Evolutionary conservation across 2,113 vertebrate genomes (phyloP).

Genomic region (Pholis gunnellus): DNA sequence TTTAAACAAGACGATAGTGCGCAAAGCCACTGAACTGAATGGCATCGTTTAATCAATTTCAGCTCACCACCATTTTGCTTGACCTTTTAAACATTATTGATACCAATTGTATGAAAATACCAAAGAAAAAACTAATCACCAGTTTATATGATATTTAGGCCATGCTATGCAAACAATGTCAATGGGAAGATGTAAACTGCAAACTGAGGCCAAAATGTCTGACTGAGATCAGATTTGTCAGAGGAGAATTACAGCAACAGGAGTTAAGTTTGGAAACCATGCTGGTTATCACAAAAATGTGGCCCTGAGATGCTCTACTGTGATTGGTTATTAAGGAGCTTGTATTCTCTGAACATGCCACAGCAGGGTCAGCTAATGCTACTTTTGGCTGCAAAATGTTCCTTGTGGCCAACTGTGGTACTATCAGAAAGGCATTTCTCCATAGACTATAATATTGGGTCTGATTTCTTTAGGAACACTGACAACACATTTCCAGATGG

Average conservation of each 20-base stretch:
- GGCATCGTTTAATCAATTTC: neutral
- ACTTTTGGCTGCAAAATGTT: no score
- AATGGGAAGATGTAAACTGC: neutral
- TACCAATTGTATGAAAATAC: neutral
- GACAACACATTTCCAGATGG: neutral
- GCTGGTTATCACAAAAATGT: neutral
- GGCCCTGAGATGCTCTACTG: neutral
- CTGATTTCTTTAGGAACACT: neutral
- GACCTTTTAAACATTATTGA: neutral
- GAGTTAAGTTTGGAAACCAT: neutral
- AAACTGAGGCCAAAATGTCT: neutral
- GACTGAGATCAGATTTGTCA: neutral
- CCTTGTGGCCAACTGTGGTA: neutral
- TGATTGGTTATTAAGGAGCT: constrained; percentile 1
- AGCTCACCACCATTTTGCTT: neutral
- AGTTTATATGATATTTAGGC: neutral
- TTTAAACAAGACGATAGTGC: neutral
- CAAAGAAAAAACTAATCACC: neutral
- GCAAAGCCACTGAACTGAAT: neutral
- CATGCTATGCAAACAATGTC: neutral
- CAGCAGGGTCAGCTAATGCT: neutral
- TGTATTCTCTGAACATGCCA: neutral
- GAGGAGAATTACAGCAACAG: neutral
- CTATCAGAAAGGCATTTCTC: neutral
- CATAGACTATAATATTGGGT: neutral